Evolutionary conservation across 2,888 invertebrate species (phyloP), one percentile per base, ranked within the genome.

Genomic region (Morpho deidamia): DNA sequence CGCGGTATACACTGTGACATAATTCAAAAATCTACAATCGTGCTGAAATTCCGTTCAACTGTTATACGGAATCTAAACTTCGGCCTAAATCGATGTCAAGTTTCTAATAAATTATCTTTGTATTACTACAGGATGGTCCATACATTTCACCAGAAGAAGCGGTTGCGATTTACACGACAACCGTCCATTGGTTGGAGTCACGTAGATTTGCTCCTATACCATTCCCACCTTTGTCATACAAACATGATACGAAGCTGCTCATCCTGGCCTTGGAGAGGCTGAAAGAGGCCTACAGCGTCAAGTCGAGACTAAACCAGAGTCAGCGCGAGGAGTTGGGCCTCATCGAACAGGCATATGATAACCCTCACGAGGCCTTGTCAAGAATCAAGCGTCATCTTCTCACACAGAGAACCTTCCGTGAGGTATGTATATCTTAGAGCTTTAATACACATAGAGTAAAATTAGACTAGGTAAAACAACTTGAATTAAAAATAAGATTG

Each of bases 91-190:
- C 14, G 4, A 2, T 14, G 4, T 2, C 14, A 38, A 10, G 10
- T 2, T 7, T 11, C 35, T n/a, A n/a, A n/a, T n/a, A n/a, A 12
- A 37, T 35, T 12, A 14, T n/a, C 7, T 11, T 8, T 23, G 9
- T 46, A 9, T 14, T 23, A 35, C 11, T 8, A 33, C 69, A 94
- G 92, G 99, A 99, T 81, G 99, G 99, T 48, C 99, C 99, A 0
- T 99, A 99, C 88, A 98, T 99, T 70, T 98, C 98, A 1, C 99
- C 99, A 0, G 99, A 99, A 82, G 99, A 99, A 91, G 99, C 99
- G 12, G 99, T 99, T 10, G 99, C 99, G 34, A 99, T 99, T 75
- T 99, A 99, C 82, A 99, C 99, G 0, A 99, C 99, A 1, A 99
- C 99, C 1, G 99, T 99, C 0, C 99, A 99, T 90, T 99, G 99